phyloP scores from a whole-genome alignment of 2,113 vertebrate genomes.

The Semicossyphus pulcher region DNA sequence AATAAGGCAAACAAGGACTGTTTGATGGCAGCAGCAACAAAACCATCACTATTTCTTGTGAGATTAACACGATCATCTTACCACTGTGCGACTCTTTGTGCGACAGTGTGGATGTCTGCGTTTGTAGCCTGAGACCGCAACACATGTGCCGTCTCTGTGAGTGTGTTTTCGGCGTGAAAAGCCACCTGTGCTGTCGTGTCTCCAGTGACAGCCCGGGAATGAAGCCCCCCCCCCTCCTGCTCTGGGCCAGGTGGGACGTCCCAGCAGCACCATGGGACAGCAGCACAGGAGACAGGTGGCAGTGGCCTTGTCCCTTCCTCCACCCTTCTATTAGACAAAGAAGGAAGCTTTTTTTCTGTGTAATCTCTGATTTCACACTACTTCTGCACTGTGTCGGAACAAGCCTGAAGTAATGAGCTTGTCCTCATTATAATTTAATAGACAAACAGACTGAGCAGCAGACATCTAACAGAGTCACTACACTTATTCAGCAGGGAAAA shows the following conservation, averaged over 20 bases:
- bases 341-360: not conserved
- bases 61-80: constrained; percentile 5
- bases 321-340: constrained; percentile 12
- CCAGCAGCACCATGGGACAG: not conserved
- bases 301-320: not conserved
- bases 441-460: not conserved
- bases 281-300: constrained; percentile 56
- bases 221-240: not conserved
- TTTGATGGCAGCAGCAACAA: not conserved
- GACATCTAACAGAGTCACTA: not conserved
- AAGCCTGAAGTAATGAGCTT: not conserved
- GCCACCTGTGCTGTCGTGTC: constrained; percentile 75
- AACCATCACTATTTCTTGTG: not conserved
- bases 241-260: constrained; percentile 59
- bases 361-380: not conserved
- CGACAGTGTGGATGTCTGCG: not conserved
- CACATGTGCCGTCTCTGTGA: constrained; percentile 37
- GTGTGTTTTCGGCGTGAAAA: constrained; percentile 23
- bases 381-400: constrained; percentile 2
- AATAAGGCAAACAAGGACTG: not conserved
- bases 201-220: constrained; percentile 63
- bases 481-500: not conserved
- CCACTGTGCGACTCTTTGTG: constrained; percentile 4
- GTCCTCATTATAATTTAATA: constrained; percentile 13
- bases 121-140: constrained; percentile 11